Conservation (phyloP, 2,113 vertebrate species). For the Phrynocephalus versicolor region DNA sequence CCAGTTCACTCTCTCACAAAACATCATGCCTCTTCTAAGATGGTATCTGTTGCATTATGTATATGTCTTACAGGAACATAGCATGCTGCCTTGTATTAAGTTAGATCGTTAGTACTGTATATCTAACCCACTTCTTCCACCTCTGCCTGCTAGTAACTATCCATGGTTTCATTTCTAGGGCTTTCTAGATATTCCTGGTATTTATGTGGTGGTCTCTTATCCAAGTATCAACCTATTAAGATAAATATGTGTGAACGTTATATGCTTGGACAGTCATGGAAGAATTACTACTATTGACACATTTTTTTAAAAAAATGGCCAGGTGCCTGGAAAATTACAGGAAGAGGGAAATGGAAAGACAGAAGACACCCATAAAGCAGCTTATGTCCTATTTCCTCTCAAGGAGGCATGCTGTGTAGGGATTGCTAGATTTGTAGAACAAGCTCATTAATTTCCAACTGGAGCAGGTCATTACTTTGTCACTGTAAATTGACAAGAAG, state of each 20-base stretch:
- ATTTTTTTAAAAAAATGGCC: not conserved
- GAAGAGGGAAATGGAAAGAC: not conserved
- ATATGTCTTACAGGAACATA: not conserved
- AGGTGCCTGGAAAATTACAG: not conserved
- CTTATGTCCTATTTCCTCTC: not conserved
- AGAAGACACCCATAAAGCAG: not conserved
- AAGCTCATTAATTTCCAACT: constrained; percentile 3
- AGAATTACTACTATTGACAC: not conserved
- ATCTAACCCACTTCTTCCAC: too few relatives aligned
- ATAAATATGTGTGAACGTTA: not conserved
- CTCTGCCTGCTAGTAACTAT: too few relatives aligned
- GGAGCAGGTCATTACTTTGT: not conserved
- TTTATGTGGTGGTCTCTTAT: too few relatives aligned
- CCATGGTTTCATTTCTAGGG: too few relatives aligned
- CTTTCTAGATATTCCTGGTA: too few relatives aligned
- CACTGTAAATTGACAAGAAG: constrained; percentile 1
- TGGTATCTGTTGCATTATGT: too few relatives aligned
- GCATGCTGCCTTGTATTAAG: too few relatives aligned
- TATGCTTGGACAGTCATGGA: not conserved
- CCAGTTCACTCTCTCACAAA: not conserved
- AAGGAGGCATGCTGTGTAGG: not conserved
- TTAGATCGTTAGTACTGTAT: too few relatives aligned
- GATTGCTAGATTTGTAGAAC: not conserved
- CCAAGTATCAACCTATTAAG: not conserved
- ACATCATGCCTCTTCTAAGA: not conserved